Conservation (phyloP, 2,113 vertebrate genomes). For the Glareola pratincola region DNA sequence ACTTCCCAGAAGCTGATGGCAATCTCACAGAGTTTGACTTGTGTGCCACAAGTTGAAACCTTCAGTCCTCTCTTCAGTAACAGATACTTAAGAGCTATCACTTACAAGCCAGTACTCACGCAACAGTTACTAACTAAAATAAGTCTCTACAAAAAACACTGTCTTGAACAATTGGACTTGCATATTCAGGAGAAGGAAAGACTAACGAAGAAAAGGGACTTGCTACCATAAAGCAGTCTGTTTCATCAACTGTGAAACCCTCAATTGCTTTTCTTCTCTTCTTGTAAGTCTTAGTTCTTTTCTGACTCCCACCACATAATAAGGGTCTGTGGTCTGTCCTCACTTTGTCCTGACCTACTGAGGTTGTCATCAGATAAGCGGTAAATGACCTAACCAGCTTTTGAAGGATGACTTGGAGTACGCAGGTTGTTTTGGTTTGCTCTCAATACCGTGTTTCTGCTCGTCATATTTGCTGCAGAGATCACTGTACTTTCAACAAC, state of each 20-base stretch:
- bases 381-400: not conserved
- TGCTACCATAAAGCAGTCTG: not conserved
- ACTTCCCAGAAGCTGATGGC: not conserved
- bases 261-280: not conserved
- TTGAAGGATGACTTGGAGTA: not conserved
- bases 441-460: not conserved
- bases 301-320: not conserved
- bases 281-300: not conserved
- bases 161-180: not conserved
- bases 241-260: not conserved
- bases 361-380: not conserved
- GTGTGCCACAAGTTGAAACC: not conserved
- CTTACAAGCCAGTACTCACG: not conserved
- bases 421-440: not conserved
- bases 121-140: not conserved
- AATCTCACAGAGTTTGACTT: not conserved
- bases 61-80: not conserved
- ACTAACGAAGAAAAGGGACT: not conserved
- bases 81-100: not conserved
- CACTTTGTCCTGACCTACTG: not conserved
- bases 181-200: not conserved
- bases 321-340: not conserved
- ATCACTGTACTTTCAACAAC: not conserved
- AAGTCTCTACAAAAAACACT: not conserved
- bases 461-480: not conserved